Conservation (phyloP, 2,797 vertebrate genomes). For the Rallus crepitans region DNA sequence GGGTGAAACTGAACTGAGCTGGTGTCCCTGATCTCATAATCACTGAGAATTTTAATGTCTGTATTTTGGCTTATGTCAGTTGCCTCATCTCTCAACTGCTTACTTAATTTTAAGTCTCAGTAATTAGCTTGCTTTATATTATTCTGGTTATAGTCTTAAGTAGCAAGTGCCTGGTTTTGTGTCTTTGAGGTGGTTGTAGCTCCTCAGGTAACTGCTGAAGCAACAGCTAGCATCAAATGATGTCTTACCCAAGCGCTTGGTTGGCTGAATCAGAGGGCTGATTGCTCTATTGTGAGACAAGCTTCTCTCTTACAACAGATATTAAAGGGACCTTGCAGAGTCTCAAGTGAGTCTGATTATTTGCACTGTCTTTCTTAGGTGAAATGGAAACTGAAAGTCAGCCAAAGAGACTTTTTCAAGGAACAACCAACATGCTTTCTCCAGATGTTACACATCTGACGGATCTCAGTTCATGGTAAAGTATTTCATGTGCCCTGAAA, state of each 20-base stretch:
- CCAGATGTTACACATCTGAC: constrained; percentile 88
- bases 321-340: neutral
- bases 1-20: neutral
- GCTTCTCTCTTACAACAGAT: neutral
- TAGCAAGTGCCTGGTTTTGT: neutral
- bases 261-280: neutral
- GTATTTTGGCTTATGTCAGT: neutral
- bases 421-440: constrained; percentile 93
- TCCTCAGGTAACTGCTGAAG: neutral
- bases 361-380: constrained; percentile 78
- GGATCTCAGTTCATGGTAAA: constrained; percentile 92
- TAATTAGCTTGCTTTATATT: neutral
- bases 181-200: neutral
- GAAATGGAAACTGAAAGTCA: constrained; percentile 98
- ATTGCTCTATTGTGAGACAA: neutral
- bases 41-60: neutral
- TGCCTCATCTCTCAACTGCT: neutral
- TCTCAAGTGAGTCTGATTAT: constrained; percentile 33
- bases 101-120: neutral
- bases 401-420: constrained; percentile 97
- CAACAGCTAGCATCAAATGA: neutral
- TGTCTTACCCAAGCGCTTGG: neutral
- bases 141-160: neutral
- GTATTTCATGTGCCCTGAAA: neutral
- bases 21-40: neutral